Evolutionary conservation across 2,888 invertebrate genomes (phyloP).

Genomic region (Eumerus sabulonum): DNA sequence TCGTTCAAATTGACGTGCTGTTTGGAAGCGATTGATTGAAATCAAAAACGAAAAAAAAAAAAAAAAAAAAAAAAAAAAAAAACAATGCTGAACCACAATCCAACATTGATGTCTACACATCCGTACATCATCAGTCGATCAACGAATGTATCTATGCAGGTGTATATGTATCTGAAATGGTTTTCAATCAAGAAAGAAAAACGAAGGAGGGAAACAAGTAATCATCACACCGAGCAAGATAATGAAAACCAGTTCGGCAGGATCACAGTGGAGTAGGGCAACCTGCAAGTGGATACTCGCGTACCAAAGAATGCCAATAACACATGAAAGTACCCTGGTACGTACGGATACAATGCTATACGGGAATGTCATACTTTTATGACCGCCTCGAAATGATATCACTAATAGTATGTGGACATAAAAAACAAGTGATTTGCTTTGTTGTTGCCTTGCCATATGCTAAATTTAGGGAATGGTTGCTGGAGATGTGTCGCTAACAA

Average conservation of each 20-base stretch:
- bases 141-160: no score
- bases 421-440: not conserved
- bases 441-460: not conserved
- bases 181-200: slow-evolving; percentile 1
- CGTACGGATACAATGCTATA: no score
- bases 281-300: not conserved
- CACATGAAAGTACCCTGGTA: no score
- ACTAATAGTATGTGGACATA: slow-evolving; percentile 7
- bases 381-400: slow-evolving; percentile 36
- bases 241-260: slow-evolving; percentile 37
- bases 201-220: not conserved
- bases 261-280: slow-evolving; percentile 18
- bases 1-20: no score
- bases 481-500: slow-evolving; percentile 34
- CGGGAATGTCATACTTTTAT: slow-evolving; percentile 1
- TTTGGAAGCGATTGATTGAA: no score
- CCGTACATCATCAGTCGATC: not conserved
- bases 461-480: slow-evolving; percentile 32
- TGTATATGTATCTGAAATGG: slow-evolving; percentile 5
- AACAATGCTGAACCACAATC: no score
- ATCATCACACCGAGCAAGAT: slow-evolving; percentile 14
- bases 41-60: no score
- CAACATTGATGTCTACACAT: no score
- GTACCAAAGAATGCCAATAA: not conserved
- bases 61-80: no score